Conservation (phyloP, 2,888 invertebrate species). For the Ophion ventricosus region DNA sequence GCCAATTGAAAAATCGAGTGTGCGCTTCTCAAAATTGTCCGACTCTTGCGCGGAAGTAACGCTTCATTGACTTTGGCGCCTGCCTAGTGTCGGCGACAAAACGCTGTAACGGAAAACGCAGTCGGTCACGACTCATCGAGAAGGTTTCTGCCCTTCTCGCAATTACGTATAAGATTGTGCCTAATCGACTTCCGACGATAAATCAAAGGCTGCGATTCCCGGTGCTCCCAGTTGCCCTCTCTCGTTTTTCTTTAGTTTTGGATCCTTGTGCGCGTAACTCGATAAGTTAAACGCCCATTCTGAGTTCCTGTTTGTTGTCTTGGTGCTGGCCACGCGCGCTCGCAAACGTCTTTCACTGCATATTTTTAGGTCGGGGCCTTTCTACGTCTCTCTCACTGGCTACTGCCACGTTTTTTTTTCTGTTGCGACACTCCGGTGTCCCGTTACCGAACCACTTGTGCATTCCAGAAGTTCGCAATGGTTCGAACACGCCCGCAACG, state of each 20-base stretch:
- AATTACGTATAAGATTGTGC: constrained; percentile 75
- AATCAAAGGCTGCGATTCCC: constrained; percentile 70
- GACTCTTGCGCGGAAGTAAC: too few relatives aligned
- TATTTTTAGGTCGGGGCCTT: neutral
- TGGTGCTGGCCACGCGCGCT: constrained; percentile 4
- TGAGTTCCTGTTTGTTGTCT: constrained; percentile 78
- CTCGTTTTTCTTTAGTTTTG: constrained; percentile 15
- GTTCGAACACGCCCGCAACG: constrained; percentile 59
- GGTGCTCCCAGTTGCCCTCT: constrained; percentile 37
- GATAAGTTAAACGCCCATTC: constrained; percentile 75
- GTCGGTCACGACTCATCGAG: constrained; percentile 48
- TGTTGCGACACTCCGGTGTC: constrained; percentile 54
- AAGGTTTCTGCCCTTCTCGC: constrained; percentile 58
- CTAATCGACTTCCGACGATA: constrained; percentile 79
- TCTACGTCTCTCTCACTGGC: constrained; percentile 1
- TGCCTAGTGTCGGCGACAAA: neutral
- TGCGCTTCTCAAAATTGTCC: too few relatives aligned
- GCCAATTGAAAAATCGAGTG: too few relatives aligned
- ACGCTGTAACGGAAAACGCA: neutral
- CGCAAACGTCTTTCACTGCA: constrained; percentile 23
- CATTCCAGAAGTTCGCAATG: constrained; percentile 66
- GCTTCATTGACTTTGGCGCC: too few relatives aligned
- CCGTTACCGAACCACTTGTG: constrained; percentile 69
- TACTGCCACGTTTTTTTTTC: constrained; percentile 13
- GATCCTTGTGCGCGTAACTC: constrained; percentile 70